Conservation (phyloP, 2,113 vertebrate genomes). For the Rhabdomys dilectus region DNA sequence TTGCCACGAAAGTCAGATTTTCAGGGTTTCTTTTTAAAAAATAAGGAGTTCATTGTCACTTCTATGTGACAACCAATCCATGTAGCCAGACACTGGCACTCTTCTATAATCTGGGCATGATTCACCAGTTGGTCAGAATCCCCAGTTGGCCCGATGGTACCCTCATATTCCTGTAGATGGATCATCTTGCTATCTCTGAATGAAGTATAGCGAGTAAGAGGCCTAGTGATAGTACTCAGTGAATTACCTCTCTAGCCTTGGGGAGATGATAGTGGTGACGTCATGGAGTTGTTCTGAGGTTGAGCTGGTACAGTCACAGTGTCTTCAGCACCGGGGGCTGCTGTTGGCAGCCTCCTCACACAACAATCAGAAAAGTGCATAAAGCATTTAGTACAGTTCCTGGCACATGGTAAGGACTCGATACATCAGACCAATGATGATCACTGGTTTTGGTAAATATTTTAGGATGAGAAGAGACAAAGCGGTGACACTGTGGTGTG, state of each 20-base stretch:
- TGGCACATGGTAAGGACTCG: slow-evolving; percentile 28
- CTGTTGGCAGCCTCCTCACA: neutral
- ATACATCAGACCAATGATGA: slow-evolving; percentile 39
- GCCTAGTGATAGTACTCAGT: accelerated
- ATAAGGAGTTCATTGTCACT: neutral
- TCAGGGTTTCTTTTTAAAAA: neutral
- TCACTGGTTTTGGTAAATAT: slow-evolving; percentile 27
- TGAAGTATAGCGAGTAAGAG: neutral
- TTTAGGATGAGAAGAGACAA: slow-evolving; percentile 65
- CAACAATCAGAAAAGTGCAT: neutral
- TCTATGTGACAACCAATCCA: neutral
- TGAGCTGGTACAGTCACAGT: neutral
- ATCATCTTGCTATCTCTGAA: neutral
- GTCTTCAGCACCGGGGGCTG: accelerated
- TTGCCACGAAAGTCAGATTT: neutral
- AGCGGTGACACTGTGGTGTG: slow-evolving; percentile 5
- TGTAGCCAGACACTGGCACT: neutral
- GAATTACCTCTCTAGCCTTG: neutral
- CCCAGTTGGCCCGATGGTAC: accelerated
- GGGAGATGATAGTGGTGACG: neutral
- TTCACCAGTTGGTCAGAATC: neutral
- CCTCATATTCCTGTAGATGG: neutral
- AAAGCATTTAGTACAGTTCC: neutral
- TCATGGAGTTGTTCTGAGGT: neutral
- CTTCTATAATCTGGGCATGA: neutral